Base-by-base conservation (phyloP, 2,797 vertebrate genomes). In the Chromis chromis region DNA sequence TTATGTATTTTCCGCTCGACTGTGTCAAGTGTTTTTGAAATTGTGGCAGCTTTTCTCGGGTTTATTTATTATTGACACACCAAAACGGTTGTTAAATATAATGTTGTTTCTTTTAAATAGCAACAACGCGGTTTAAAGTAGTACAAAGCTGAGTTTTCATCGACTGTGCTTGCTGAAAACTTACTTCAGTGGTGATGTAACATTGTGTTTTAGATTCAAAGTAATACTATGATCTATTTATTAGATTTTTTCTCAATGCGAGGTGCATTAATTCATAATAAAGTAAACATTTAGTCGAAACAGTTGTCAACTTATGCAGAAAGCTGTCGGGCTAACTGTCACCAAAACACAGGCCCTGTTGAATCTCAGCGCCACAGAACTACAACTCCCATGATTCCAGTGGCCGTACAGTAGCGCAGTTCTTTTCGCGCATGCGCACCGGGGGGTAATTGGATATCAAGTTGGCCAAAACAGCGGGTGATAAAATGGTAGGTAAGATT, bases 401-500 rank as follows among this genome's bases (percentile, higher is more conserved):
- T 4, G 21, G 6, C 17, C 21, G 1, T 39, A 79, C 80, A 74
- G 87, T 86, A 85, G 89, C 88, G 88, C 89, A 90, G 77, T 91
- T 88, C 52, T 72, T 73, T 52, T 64, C 70, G 85, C 94, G 89
- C 93, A 88, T 89, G 93, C 89, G 94, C 79, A 90, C 53, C 33
- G 52, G 11, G 25, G n/a, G 70, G 86, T 74, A 90, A 92, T 88
- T 90, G 86, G 88, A 86, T 89, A 93, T 91, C 93, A 95, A 96
- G 93, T 95, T 95, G 92, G 86, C 91, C 88, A 91, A 93, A 94
- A 93, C 92, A 94, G 94, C 93, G 91, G 94, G 93, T 91, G 94
- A 94, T 94, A 96, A 95, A 95, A 96, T 96, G 95, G 95, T 96
- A 96, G 94, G 95, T 95, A 87, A 85, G 53, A 82, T 79, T 80